phyloP scores from a whole-genome alignment of 92 coral and sea anemone genomes.

The Ricordea florida region DNA sequence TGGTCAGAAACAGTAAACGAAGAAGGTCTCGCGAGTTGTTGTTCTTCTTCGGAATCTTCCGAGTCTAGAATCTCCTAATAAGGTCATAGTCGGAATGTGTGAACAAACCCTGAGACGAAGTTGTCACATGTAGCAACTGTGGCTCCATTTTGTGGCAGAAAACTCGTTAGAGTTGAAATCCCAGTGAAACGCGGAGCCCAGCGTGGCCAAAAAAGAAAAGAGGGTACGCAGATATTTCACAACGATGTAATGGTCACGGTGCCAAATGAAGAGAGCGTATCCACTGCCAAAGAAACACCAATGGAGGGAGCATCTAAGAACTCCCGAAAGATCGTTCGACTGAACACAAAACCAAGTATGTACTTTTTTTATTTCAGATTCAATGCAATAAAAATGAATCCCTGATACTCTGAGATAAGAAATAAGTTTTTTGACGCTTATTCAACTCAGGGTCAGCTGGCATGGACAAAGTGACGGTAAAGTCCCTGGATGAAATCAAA shows the following conservation, averaged over 20 bases:
- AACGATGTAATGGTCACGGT: slow-evolving; percentile 16
- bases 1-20: no score
- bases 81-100: no score
- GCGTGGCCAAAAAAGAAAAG: background rate
- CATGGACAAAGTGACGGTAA: slow-evolving; percentile 63
- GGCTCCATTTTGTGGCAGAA: no score
- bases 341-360: slow-evolving; percentile 9
- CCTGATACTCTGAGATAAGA: background rate
- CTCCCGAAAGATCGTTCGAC: slow-evolving; percentile 24
- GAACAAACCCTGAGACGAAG: no score
- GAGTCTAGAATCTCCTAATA: no score
- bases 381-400: background rate
- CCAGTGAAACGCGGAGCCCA: background rate
- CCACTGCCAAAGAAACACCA: slow-evolving; percentile 9
- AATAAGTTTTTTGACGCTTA: background rate
- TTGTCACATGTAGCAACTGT: no score
- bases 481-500: slow-evolving; percentile 76
- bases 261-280: slow-evolving; percentile 11
- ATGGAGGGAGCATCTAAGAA: background rate
- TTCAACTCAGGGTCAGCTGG: slow-evolving; percentile 24
- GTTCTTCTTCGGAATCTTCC: no score
- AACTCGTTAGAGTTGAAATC: no score
- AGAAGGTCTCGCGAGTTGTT: no score
- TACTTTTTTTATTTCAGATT: background rate
- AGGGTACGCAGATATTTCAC: background rate